Conservation (phyloP, 1,140 invertebrate genomes). For the Bombus superbus region DNA sequence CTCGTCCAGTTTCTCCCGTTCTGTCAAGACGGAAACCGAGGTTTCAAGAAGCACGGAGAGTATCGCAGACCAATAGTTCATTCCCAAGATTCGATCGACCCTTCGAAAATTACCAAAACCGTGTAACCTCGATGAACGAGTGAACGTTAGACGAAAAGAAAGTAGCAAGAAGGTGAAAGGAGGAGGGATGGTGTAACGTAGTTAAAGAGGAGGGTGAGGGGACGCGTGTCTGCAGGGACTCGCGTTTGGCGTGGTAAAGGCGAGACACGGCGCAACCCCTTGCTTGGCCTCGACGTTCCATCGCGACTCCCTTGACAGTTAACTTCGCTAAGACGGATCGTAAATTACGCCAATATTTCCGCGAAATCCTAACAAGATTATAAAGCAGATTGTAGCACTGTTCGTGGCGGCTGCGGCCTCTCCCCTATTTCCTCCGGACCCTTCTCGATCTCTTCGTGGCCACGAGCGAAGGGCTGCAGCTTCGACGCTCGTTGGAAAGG, state of each 20-base stretch:
- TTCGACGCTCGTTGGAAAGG: neutral
- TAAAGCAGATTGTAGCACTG: slow-evolving; percentile 78
- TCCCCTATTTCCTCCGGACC: slow-evolving; percentile 35
- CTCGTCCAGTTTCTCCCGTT: too few species aligned
- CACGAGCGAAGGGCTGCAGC: slow-evolving; percentile 31
- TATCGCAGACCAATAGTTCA: accelerated
- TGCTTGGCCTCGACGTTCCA: slow-evolving; percentile 51
- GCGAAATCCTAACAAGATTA: slow-evolving; percentile 83
- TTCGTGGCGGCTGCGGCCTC: slow-evolving; percentile 32
- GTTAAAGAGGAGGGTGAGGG: neutral
- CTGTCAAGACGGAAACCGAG: too few species aligned
- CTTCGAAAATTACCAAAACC: too few species aligned
- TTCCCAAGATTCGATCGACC: too few species aligned
- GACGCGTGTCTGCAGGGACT: neutral
- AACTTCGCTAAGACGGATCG: slow-evolving; percentile 78
- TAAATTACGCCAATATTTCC: slow-evolving; percentile 83
- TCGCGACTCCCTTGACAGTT: slow-evolving; percentile 71
- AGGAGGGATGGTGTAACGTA: too few species aligned
- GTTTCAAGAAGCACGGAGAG: too few species aligned
- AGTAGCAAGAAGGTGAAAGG: slow-evolving; percentile 1
- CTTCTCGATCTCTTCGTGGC: slow-evolving; percentile 62
- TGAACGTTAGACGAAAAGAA: neutral
- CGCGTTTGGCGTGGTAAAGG: neutral
- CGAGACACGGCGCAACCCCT: slow-evolving; percentile 50
- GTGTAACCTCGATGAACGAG: neutral